Percentiles rank a stretch among this genome's conserved stretches.
Conservation (phyloP, 2,888 invertebrate species). For the Dendrolimus pini region DNA sequence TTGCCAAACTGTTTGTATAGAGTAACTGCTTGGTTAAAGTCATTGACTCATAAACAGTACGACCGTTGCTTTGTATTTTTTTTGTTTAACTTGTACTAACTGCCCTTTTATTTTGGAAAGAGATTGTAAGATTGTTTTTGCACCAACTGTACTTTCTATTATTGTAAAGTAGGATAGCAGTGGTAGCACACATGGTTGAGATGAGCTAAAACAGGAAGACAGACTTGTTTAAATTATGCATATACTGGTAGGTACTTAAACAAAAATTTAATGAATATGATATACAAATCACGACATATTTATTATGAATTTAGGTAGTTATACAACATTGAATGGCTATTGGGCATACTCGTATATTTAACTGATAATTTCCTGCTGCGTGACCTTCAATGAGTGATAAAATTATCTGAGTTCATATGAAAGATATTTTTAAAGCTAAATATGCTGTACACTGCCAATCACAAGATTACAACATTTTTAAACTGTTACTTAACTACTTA, state of each 20-base stretch:
- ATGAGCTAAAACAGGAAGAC: too few relatives aligned
- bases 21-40: constrained; percentile 20
- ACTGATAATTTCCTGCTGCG: constrained; percentile 21
- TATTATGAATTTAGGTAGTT: too few relatives aligned
- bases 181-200: constrained; percentile 5
- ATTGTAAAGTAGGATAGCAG: neutral
- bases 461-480: too few relatives aligned
- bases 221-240: too few relatives aligned
- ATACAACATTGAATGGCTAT: too few relatives aligned
- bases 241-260: too few relatives aligned
- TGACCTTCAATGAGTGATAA: constrained; percentile 29
- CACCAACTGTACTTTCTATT: neutral
- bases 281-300: too few relatives aligned
- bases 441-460: too few relatives aligned
- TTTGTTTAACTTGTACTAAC: constrained; percentile 3
- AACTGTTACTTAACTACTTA: too few relatives aligned
- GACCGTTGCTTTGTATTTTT: constrained; percentile 27
- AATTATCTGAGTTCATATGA: constrained; percentile 1
- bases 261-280: too few relatives aligned
- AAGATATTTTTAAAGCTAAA: neutral
- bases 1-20: constrained; percentile 10
- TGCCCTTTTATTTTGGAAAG: neutral
- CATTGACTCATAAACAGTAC: constrained; percentile 46
- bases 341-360: too few relatives aligned
- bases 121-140: neutral